phyloP scores from a whole-genome alignment of 2,113 vertebrate genomes.

The Protobothrops flavoviridis region DNA sequence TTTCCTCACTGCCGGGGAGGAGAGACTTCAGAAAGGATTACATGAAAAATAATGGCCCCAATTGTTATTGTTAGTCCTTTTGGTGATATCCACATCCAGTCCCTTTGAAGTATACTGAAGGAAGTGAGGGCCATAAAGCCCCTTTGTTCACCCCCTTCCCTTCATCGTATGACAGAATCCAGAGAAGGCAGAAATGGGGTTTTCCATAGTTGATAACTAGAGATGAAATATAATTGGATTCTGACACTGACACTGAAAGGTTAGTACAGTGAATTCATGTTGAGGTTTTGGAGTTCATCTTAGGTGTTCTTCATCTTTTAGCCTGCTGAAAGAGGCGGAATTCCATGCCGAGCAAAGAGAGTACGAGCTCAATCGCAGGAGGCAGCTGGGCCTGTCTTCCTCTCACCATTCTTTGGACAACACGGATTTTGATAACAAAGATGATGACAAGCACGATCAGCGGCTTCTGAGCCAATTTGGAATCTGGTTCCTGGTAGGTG shows the following conservation, averaged over 20 bases:
- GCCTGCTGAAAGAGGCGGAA: conserved; percentile 96
- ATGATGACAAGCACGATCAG: conserved; percentile 97
- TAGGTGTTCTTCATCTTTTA: conserved; percentile 52
- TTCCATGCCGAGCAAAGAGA: conserved; percentile 96
- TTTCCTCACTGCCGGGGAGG: no score
- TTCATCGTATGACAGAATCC: no score
- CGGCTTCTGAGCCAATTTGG: conserved; percentile 97
- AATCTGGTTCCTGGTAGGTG: conserved; percentile 95
- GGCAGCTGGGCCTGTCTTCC: conserved; percentile 94
- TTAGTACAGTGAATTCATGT: not conserved
- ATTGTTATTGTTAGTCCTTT: no score
- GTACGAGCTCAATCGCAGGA: conserved; percentile 88
- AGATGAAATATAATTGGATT: no score
- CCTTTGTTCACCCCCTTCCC: no score
- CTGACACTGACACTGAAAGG: not conserved
- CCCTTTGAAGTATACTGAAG: no score
- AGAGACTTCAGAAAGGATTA: no score
- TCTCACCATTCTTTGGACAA: conserved; percentile 97
- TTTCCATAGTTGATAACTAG: no score
- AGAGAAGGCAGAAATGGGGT: no score
- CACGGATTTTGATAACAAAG: conserved; percentile 97
- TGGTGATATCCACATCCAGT: no score
- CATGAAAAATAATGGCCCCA: no score
- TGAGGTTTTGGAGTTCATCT: not conserved
- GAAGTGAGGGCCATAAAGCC: no score